Evolutionary conservation across 2,797 vertebrate genomes (phyloP).

Genomic region (Gymnothorax javanicus): DNA sequence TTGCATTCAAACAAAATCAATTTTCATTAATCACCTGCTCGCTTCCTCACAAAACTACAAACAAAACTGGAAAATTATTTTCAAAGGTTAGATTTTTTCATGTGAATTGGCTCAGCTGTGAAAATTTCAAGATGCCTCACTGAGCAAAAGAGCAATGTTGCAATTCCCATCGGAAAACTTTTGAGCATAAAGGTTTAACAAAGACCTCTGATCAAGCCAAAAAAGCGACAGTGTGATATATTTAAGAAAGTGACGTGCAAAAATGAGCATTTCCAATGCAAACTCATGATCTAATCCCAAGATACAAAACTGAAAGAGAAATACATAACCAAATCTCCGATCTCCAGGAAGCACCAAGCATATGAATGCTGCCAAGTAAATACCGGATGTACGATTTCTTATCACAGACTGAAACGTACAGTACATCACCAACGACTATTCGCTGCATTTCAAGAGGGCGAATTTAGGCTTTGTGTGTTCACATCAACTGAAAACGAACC

Average conservation of each 20-base stretch:
- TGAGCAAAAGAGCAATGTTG: neutral
- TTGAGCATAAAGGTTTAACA: neutral
- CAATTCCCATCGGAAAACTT: neutral
- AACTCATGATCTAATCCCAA: neutral
- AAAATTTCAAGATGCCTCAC: neutral
- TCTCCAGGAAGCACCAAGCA: neutral
- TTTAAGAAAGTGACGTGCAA: neutral
- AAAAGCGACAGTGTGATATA: neutral
- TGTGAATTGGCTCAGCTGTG: neutral
- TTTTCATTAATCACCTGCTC: neutral
- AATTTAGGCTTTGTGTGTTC: neutral
- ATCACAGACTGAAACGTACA: neutral
- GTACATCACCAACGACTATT: neutral
- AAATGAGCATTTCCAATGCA: neutral
- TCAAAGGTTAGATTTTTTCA: neutral
- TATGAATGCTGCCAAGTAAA: neutral
- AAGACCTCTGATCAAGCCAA: neutral
- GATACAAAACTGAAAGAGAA: neutral
- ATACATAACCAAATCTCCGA: neutral
- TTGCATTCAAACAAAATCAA: neutral
- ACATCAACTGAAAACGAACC: neutral
- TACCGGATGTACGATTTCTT: neutral
- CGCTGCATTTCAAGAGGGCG: neutral
- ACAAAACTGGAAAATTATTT: neutral
- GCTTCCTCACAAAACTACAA: neutral